phyloP scores from a whole-genome alignment of 2,797 vertebrate genomes.

The Remorina albescens region DNA sequence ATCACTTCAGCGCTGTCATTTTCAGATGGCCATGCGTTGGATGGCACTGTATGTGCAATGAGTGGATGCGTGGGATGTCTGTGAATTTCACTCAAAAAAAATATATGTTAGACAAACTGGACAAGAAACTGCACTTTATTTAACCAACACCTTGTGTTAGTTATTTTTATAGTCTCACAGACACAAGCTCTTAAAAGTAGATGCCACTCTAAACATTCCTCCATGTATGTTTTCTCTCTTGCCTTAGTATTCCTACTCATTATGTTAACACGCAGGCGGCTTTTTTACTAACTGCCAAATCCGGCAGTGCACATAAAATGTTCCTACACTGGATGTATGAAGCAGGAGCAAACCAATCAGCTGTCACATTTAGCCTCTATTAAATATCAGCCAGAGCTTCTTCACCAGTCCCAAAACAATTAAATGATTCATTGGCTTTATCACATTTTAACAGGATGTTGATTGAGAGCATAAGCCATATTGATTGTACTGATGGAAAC shows the following conservation, averaged over 20 bases:
- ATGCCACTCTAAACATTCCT: constrained; percentile 45
- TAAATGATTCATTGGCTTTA: constrained; percentile 86
- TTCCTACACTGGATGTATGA: constrained; percentile 71
- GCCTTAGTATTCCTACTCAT: constrained; percentile 59
- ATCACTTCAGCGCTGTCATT: too few species aligned
- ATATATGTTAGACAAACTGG: constrained; percentile 1
- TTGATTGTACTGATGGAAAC: constrained; percentile 88
- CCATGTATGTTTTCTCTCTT: constrained; percentile 25
- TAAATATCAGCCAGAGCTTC: constrained; percentile 78
- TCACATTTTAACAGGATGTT: constrained; percentile 86
- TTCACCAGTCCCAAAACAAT: constrained; percentile 82
- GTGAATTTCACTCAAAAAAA: constrained; percentile 24
- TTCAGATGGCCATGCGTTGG: constrained; percentile 4
- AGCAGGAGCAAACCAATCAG: constrained; percentile 74
- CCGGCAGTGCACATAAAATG: constrained; percentile 58
- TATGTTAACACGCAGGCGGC: constrained; percentile 43
- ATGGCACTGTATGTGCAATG: constrained; percentile 4
- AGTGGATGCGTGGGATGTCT: neutral
- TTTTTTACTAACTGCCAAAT: constrained; percentile 62
- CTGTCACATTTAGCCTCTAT: constrained; percentile 79
- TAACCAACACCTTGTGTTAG: neutral
- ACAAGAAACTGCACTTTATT: constrained; percentile 7
- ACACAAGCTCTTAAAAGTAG: constrained; percentile 13
- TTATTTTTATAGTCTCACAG: neutral
- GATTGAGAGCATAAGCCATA: constrained; percentile 87